A percentile compares a stretch with the other conserved stretches of the same genome.
phyloP scores from a whole-genome alignment of 2,113 vertebrate species.

The Proteles cristata region DNA sequence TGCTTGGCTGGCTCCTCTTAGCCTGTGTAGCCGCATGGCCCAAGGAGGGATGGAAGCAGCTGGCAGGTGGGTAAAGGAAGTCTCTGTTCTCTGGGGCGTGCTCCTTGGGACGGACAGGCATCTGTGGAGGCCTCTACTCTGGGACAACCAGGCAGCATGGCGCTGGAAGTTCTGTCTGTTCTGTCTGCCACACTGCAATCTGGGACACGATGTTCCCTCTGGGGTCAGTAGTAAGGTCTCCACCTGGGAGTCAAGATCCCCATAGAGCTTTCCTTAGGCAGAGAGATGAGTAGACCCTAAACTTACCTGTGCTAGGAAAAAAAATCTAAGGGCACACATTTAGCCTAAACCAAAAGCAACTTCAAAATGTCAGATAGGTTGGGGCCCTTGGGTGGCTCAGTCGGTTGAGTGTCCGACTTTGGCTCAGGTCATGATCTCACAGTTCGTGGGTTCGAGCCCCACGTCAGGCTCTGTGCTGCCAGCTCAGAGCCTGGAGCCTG shows the following conservation, averaged over 20 bases:
- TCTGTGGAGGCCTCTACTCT: neutral
- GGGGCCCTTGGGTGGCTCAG: too few relatives aligned
- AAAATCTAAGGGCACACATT: fast-evolving
- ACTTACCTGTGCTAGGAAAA: neutral
- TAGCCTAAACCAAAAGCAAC: neutral
- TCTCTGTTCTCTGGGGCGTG: fast-evolving
- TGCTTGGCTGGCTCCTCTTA: neutral
- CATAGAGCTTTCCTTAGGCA: fast-evolving
- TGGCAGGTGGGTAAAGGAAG: fast-evolving
- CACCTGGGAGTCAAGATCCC: too few relatives aligned
- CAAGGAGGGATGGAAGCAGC: fast-evolving
- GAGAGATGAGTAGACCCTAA: fast-evolving
- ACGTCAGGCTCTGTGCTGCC: too few relatives aligned
- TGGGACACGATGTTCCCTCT: fast-evolving
- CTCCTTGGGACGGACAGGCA: fast-evolving
- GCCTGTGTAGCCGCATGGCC: too few relatives aligned
- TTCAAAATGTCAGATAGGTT: neutral
- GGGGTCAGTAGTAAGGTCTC: too few relatives aligned
- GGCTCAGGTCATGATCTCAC: too few relatives aligned
- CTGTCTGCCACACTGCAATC: fast-evolving
- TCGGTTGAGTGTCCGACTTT: too few relatives aligned
- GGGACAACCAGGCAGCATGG: fast-evolving
- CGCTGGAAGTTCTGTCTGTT: fast-evolving
- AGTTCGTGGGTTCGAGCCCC: too few relatives aligned
- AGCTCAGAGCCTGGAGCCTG: too few relatives aligned